Conservation (phyloP, 2,113 vertebrate species). For the Syngnathus scovelli region DNA sequence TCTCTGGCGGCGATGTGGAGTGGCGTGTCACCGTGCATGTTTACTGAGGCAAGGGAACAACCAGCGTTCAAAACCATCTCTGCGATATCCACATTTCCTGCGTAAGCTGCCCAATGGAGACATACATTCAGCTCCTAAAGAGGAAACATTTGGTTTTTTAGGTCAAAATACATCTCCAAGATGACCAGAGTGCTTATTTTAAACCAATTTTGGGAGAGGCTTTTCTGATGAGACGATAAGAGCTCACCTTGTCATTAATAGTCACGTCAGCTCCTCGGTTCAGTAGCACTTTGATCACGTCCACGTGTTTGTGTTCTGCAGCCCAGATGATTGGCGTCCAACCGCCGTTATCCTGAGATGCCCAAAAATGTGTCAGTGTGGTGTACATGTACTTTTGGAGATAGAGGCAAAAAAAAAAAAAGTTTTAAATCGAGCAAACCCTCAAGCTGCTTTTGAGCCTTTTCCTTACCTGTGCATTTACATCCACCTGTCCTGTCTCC, state of each 20-base stretch:
- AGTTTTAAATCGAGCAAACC: neutral
- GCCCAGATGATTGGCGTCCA: conserved; percentile 95
- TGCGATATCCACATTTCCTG: conserved; percentile 81
- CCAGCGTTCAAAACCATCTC: conserved; percentile 85
- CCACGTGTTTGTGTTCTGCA: conserved; percentile 84
- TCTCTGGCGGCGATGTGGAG: conserved; percentile 86
- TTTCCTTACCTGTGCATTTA: conserved; percentile 81
- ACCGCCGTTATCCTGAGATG: conserved; percentile 80
- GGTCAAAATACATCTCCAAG: too few relatives aligned
- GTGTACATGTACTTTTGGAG: neutral
- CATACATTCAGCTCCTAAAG: conserved; percentile 85
- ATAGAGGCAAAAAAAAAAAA: neutral
- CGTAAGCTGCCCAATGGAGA: conserved; percentile 89
- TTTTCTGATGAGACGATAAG: neutral
- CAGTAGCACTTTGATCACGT: conserved; percentile 80
- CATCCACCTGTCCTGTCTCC: conserved; percentile 85
- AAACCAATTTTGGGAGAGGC: neutral
- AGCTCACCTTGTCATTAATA: conserved; percentile 80
- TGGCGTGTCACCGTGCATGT: conserved; percentile 86
- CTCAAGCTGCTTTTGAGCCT: neutral
- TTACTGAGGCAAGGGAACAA: conserved; percentile 80
- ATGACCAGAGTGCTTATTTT: neutral
- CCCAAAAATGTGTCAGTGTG: neutral
- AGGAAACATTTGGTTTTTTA: neutral
- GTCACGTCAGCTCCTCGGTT: conserved; percentile 84